These are phyloP conservation scores for Hemitrygon akajei DNA, from an alignment of 2,797 vertebrate genomes.

Conservation along the genomic window DNA sequence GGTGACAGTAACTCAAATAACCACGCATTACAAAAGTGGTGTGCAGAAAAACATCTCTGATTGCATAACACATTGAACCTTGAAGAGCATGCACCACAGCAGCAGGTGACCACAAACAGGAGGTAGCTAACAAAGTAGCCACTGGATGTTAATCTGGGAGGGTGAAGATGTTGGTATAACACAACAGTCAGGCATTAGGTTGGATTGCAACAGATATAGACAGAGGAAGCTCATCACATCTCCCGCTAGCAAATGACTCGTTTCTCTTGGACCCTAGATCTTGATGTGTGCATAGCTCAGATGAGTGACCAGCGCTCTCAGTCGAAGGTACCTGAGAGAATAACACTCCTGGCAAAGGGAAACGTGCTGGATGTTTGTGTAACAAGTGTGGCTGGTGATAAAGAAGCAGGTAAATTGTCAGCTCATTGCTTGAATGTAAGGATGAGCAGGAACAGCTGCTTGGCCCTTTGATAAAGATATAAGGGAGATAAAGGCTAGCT, in stretches of 20 bases:
- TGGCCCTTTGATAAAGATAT: no score
- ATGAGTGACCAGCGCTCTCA: accelerated
- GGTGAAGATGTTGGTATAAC: neutral
- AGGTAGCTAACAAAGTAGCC: no score
- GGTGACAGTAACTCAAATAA: no score
- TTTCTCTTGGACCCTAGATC: neutral
- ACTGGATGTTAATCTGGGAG: neutral
- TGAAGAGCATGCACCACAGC: no score
- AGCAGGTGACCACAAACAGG: no score
- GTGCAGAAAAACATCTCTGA: no score
- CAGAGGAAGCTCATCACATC: neutral
- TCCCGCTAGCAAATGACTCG: no score
- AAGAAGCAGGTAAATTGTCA: neutral
- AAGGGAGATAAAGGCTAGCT: no score
- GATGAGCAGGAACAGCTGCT: no score
- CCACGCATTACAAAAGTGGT: no score
- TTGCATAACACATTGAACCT: no score
- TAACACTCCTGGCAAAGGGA: neutral
- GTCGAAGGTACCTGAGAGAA: neutral
- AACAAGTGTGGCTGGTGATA: neutral
- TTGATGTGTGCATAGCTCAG: neutral
- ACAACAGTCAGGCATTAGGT: neutral
- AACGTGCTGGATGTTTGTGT: neutral
- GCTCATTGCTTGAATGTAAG: neutral
- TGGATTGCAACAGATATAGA: neutral